These are phyloP conservation scores for Turritopsis rubra DNA, from an alignment of 30 jellyfish, hydroid and myxozoan species.

Conservation along the genomic window DNA sequence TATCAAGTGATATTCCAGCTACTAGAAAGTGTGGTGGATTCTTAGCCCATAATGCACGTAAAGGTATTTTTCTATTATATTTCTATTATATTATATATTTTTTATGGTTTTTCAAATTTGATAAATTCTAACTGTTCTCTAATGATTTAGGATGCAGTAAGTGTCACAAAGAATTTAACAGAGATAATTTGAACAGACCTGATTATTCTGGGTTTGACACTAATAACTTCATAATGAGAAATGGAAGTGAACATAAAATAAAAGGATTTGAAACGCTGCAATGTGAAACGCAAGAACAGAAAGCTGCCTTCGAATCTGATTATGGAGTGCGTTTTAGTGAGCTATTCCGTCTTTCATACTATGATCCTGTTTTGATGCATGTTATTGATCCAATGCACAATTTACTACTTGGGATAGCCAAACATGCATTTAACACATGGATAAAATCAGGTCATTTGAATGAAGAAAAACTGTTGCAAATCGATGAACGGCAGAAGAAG, in stretches of 20 bases:
- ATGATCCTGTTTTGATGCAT: constrained; percentile 7
- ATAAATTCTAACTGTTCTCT: neutral
- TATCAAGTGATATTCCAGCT: neutral
- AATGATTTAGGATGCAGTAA: constrained; percentile 8
- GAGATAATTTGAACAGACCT: neutral
- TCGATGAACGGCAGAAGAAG: neutral
- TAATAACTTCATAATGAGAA: neutral
- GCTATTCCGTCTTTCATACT: neutral
- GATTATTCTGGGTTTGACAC: neutral
- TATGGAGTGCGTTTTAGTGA: neutral
- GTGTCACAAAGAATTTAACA: neutral
- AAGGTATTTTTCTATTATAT: neutral
- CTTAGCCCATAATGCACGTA: neutral
- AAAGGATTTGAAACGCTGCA: neutral
- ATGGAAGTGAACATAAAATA: neutral
- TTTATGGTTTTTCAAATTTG: neutral
- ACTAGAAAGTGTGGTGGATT: neutral
- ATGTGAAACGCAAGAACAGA: neutral
- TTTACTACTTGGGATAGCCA: neutral
- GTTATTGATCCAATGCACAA: constrained; percentile 16
- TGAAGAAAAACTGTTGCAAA: neutral
- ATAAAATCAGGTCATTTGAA: neutral
- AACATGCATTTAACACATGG: constrained; percentile 4
- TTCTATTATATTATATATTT: neutral
- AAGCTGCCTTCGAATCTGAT: neutral